Base-by-base conservation (phyloP, 2,797 vertebrate genomes). In the Coendou prehensilis region DNA sequence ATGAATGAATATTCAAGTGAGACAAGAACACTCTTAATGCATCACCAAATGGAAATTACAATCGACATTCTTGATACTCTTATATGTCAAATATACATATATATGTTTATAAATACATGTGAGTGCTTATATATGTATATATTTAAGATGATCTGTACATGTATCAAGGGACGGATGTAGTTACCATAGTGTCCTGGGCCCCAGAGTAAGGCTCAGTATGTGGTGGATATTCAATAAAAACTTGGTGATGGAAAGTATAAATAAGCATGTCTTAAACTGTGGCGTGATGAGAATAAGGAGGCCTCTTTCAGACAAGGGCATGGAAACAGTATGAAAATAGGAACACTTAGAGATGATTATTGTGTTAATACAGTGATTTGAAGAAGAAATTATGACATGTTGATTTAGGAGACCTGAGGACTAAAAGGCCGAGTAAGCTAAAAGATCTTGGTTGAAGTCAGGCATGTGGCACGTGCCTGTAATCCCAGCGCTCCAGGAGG, bases 1-100 rank as follows among this genome's bases (percentile, higher is more conserved):
- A 28, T 93, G 52, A 94, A n/a, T 94, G 52, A 87, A 56, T 78
- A 81, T 76, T 30, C 33, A 90, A 59, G 6, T 63, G 41, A 96
- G 61, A 84, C 3, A 69, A 67, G n/a, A 80, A 33, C 76, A 37
- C 4, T 80, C 90, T 57, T 81, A 91, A 91, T 76, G 5, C 7
- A 67, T 84, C 45, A 90, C 33, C 37, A 96, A 92, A 52, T 28
- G 87, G 85, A 59, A 94, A 94, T 18, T 0, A 56, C 56, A 87
- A 73, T 78, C 9, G 45, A 2, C 22, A 73, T 57, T 18, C 56
- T 69, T 83, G 5, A 67, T 88, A 52, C 14, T 69, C 18, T 86
- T 56, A 10, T 56, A 88, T 69, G 26, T 67, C 64, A 80, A 87
- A 90, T 54, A 64, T 4, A 67, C 5, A 86, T 4, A 63, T 17